These are phyloP conservation scores for Saturnia japonica DNA, from an alignment of 2,888 invertebrate genomes.

Conservation along the genomic window DNA sequence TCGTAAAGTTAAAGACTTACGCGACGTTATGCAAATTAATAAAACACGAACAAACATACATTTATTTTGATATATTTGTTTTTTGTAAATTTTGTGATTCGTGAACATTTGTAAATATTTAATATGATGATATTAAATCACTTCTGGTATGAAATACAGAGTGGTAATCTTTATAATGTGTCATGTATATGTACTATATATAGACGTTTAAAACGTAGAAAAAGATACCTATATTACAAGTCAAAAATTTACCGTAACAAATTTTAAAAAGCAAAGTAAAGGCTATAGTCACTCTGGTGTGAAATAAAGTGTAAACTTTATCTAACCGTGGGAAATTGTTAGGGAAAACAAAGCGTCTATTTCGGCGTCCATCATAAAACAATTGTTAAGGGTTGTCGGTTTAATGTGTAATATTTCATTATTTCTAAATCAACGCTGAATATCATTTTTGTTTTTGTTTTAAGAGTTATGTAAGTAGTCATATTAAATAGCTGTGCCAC, in stretches of 20 bases:
- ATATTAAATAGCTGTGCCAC: too few relatives aligned
- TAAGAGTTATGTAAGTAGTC: background rate
- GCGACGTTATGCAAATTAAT: too few relatives aligned
- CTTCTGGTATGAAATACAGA: background rate
- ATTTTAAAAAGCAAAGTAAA: background rate
- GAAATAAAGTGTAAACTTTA: slow-evolving; percentile 7
- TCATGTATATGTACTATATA: background rate
- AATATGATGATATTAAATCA: too few relatives aligned
- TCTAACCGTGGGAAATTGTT: slow-evolving; percentile 2
- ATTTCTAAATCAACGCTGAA: background rate
- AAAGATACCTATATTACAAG: background rate
- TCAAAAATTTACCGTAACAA: background rate
- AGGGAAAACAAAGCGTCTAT: background rate
- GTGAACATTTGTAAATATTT: too few relatives aligned
- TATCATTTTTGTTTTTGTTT: background rate
- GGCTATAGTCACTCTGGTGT: background rate
- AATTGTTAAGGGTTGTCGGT: background rate
- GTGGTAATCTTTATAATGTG: background rate
- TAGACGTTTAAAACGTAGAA: background rate
- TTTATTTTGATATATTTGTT: too few relatives aligned
- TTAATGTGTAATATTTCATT: background rate
- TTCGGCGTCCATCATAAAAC: background rate
- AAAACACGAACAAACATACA: too few relatives aligned
- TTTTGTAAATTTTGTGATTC: too few relatives aligned
- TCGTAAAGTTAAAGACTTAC: too few relatives aligned